Evolutionary conservation across 2,888 invertebrate species (phyloP).

Genomic region (Eremobia ochroleuca): DNA sequence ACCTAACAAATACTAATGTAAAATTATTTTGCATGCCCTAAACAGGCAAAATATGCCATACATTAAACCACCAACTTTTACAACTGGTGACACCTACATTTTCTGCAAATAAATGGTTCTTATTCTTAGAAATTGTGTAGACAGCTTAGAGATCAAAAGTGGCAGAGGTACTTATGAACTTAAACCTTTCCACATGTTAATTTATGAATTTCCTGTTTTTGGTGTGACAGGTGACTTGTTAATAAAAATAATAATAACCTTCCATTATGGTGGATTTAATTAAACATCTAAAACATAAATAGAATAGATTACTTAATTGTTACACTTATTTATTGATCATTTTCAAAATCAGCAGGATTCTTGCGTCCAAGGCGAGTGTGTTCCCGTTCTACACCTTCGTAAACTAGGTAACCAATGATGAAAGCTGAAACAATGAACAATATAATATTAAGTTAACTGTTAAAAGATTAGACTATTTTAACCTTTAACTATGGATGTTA

Average conservation of each 20-base stretch:
- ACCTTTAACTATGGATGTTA: no score
- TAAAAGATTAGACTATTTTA: not conserved
- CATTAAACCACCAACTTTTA: no score
- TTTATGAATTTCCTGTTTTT: not conserved
- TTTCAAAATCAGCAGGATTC: conserved; percentile 93
- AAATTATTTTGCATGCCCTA: no score
- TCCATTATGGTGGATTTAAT: conserved; percentile 46
- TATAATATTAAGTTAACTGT: not conserved
- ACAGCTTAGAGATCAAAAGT: not conserved
- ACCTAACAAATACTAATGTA: no score
- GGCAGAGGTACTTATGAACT: not conserved
- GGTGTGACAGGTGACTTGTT: not conserved
- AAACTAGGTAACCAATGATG: conserved; percentile 91
- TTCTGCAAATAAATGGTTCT: no score
- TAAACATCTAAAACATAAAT: conserved; percentile 65
- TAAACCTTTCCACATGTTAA: not conserved
- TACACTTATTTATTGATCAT: conserved; percentile 89
- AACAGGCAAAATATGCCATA: no score
- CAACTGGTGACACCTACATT: no score
- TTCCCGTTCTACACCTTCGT: conserved; percentile 91
- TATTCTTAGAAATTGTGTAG: not conserved
- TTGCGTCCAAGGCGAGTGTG: conserved; percentile 91
- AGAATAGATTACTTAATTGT: conserved; percentile 40
- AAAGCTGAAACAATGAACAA: conserved; percentile 90
- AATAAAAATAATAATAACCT: conserved; percentile 12